A percentile compares a stretch with the other conserved stretches of the same genome.
phyloP scores from a whole-genome alignment of 2,113 vertebrate species.

The Pangasianodon hypophthalmus region DNA sequence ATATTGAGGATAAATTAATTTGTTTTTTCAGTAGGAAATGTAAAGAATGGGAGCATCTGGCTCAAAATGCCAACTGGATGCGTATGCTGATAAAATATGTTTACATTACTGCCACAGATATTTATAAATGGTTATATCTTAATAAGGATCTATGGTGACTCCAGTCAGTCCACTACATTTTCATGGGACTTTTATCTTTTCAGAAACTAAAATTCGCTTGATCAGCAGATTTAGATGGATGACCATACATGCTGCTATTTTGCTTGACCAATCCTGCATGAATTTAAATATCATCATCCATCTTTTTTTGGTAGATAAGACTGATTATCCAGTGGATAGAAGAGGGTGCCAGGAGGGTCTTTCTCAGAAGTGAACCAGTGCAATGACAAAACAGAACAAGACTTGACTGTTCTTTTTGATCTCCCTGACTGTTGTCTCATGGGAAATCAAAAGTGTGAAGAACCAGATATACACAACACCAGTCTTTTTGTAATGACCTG shows the following conservation, averaged over 20 bases:
- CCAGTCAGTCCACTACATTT: neutral
- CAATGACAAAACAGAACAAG: neutral
- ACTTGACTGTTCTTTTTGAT: neutral
- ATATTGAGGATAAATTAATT: neutral
- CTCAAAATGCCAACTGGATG: neutral
- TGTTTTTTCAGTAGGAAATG: neutral
- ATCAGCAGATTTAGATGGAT: neutral
- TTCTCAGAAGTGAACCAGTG: neutral
- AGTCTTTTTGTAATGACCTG: neutral
- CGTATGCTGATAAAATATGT: neutral
- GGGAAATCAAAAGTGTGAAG: slow-evolving; percentile 16
- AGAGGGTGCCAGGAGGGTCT: neutral
- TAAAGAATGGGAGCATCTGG: neutral
- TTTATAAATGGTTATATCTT: neutral
- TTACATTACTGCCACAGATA: neutral
- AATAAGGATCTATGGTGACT: neutral
- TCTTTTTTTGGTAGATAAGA: neutral
- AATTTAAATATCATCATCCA: neutral
- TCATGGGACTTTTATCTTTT: neutral
- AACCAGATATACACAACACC: neutral
- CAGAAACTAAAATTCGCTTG: slow-evolving; percentile 4
- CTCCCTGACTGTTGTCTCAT: neutral
- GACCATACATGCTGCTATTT: neutral
- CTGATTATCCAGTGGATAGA: neutral
- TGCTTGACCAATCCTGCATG: neutral